Conservation (phyloP, 1,140 invertebrate genomes). For the Plodia interpunctella region DNA sequence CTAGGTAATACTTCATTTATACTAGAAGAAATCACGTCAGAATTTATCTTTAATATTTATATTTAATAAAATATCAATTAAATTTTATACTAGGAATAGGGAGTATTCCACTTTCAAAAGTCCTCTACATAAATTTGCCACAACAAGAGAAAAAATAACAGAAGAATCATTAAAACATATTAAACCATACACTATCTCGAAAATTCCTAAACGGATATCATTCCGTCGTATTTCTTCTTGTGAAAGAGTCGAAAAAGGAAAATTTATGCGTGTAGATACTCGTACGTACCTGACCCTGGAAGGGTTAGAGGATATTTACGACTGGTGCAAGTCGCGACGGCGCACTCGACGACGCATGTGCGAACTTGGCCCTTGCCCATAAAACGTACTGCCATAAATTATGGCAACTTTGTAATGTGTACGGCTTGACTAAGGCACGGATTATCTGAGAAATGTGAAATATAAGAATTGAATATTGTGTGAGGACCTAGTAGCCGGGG, state of each 20-base stretch:
- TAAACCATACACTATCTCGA: not conserved
- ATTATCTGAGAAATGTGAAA: not conserved
- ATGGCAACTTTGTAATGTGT: conserved; percentile 56
- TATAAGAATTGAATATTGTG: not conserved
- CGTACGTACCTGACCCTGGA: conserved; percentile 29
- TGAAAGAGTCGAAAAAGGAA: conserved; percentile 16
- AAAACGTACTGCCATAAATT: conserved; percentile 58
- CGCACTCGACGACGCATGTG: conserved; percentile 40
- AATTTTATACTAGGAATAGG: too few species aligned
- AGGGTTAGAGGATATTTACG: conserved; percentile 42
- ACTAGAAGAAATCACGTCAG: too few species aligned
- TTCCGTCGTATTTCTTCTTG: conserved; percentile 17
- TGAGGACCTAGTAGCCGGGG: too few species aligned
- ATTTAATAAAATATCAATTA: too few species aligned
- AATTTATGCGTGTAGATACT: conserved; percentile 24
- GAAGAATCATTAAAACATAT: not conserved
- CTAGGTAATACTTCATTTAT: too few species aligned
- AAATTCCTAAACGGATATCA: conserved; percentile 5
- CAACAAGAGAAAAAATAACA: not conserved
- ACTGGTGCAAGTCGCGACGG: conserved; percentile 32
- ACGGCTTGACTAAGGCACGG: not conserved
- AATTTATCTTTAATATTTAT: too few species aligned
- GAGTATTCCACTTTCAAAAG: not conserved
- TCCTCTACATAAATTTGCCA: not conserved
- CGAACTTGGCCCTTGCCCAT: conserved; percentile 45